phyloP scores from a whole-genome alignment of 2,113 vertebrate genomes.

The Sinocyclocheilus grahami region DNA sequence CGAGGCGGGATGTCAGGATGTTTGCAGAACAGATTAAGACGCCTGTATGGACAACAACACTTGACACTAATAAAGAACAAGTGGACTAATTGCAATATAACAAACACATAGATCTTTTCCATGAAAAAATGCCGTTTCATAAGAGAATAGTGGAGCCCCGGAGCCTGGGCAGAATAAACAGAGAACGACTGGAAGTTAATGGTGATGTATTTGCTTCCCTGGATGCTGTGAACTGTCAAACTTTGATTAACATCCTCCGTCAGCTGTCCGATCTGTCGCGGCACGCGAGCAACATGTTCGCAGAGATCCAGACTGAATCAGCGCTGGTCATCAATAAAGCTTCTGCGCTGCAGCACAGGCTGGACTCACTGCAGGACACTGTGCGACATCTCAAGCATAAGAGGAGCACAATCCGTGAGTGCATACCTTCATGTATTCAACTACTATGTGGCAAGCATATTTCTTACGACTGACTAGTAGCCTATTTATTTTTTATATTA shows the following conservation, averaged over 20 bases:
- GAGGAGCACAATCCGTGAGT: conserved; percentile 81
- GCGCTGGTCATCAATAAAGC: conserved; percentile 72
- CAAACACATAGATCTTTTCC: background rate
- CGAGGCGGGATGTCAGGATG: conserved; percentile 41
- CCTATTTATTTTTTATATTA: background rate
- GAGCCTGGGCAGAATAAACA: conserved; percentile 67
- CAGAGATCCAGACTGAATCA: conserved; percentile 78
- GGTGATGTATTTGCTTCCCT: conserved; percentile 71
- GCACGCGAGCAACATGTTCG: conserved; percentile 81
- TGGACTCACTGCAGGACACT: conserved; percentile 72
- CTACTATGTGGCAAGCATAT: background rate
- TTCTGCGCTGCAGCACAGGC: conserved; percentile 72
- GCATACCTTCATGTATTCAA: background rate
- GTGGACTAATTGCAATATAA: background rate
- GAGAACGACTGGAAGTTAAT: conserved; percentile 28
- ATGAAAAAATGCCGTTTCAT: conserved; percentile 78
- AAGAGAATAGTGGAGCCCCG: conserved; percentile 75
- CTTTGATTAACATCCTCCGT: conserved; percentile 75
- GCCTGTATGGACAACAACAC: background rate
- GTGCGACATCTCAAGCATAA: conserved; percentile 76
- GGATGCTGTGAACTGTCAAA: conserved; percentile 77
- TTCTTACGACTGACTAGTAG: background rate
- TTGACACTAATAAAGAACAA: background rate
- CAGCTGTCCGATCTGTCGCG: conserved; percentile 84
- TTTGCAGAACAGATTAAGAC: background rate